Evolutionary conservation across 2,888 invertebrate species (phyloP).

Genomic region (Drosophila mimica): DNA sequence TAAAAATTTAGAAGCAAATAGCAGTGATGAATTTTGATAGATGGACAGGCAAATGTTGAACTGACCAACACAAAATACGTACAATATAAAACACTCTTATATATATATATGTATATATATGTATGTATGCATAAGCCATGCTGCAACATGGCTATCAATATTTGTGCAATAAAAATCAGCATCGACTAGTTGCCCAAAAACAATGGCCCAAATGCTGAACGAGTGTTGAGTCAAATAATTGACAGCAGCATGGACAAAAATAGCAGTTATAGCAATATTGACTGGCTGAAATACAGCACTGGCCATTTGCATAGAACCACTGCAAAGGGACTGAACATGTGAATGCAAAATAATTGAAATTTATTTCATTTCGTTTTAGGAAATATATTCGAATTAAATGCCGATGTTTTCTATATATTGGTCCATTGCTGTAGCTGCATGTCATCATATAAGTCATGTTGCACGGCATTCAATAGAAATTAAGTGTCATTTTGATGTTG

Average conservation of each 20-base stretch:
- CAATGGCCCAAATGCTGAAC: slow-evolving; percentile 36
- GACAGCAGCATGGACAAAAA: slow-evolving; percentile 60
- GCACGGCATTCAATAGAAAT: slow-evolving; percentile 40
- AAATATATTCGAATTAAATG: background rate
- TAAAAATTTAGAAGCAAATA: slow-evolving; percentile 7
- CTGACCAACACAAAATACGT: slow-evolving; percentile 32
- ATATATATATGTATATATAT: background rate
- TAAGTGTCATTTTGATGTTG: slow-evolving; percentile 24
- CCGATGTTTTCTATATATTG: background rate
- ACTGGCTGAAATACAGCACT: slow-evolving; percentile 22
- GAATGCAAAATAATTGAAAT: no score
- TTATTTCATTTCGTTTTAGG: background rate
- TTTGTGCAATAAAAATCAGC: slow-evolving; percentile 62
- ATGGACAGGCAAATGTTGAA: slow-evolving; percentile 51
- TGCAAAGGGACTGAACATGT: background rate
- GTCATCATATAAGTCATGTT: slow-evolving; percentile 32
- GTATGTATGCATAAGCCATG: background rate
- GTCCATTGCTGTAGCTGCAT: slow-evolving; percentile 11
- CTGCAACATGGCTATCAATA: slow-evolving; percentile 46
- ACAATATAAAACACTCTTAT: background rate
- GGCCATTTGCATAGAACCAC: slow-evolving; percentile 4
- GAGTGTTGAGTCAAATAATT: slow-evolving; percentile 48
- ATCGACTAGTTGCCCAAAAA: slow-evolving; percentile 56
- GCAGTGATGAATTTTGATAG: slow-evolving; percentile 70
- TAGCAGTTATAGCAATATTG: slow-evolving; percentile 56